Base-by-base conservation (phyloP, 2,113 vertebrate genomes). In the Pagrus major region DNA sequence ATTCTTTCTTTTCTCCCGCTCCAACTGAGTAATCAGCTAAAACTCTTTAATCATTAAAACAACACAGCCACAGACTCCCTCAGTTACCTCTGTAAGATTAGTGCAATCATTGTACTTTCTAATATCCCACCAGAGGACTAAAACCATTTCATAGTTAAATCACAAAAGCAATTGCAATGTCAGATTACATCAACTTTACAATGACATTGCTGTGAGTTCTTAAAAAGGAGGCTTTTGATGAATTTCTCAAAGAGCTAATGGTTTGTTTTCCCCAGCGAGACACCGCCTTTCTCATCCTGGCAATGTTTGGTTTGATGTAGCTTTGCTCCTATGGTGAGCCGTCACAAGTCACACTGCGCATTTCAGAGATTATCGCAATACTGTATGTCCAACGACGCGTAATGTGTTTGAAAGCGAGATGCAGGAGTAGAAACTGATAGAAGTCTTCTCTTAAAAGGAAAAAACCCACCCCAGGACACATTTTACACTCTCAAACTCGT, bases 161-260 rank as follows among this genome's bases (percentile, higher is more conserved):
- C 81, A 91, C 79, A 84, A 81, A 89, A 84, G 69, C 83, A 76
- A 72, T 77, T 80, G 76, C 76, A 33, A 51, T 55, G 78, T 88
- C 73, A 86, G 79, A 85, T 85, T 83, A 79, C 64, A 64, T 88
- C 58, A 83, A 73, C 61, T 86, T 76, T 76, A 86, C 74, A 86
- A 72, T 86, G 80, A 81, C 81, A 76, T 85, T 74, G 67, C 76
- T 76, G 71, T 56, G 46, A 86, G 70, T 70, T 80, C 70, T 81
- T 86, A 65, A 82, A 82, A 68, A 55, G 23, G 23, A 74, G 65
- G 35, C 71, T 74, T 85, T 89, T 89, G 81, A 90, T 85, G 82
- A 86, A 83, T 87, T 91, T 87, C 75, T 86, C 73, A 83, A 84
- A 87, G 75, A 88, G 63, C 71, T 86, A 90, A 87, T 84, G 78